These are phyloP conservation scores for Morpho deidamia DNA, from an alignment of 2,888 invertebrate genomes.

Conservation along the genomic window DNA sequence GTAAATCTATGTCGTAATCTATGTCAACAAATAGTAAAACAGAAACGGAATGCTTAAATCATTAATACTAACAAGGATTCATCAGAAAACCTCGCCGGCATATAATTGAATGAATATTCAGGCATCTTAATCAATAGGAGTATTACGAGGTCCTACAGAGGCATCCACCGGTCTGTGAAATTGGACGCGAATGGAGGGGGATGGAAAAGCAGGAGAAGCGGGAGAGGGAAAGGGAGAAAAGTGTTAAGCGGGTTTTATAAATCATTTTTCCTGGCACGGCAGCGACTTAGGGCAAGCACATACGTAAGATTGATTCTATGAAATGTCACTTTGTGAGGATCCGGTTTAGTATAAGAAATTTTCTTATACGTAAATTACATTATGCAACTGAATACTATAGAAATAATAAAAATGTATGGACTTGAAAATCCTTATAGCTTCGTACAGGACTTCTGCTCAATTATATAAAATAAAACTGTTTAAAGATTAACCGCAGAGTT, in stretches of 20 bases:
- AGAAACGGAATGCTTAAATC: conserved; percentile 15
- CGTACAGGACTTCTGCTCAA: too few species aligned
- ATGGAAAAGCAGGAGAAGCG: conserved; percentile 29
- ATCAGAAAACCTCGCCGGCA: conserved; percentile 56
- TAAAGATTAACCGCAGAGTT: too few species aligned
- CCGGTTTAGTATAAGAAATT: too few species aligned
- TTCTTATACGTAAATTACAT: too few species aligned
- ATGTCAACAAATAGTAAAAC: neutral
- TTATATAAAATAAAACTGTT: too few species aligned
- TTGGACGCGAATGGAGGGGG: conserved; percentile 63
- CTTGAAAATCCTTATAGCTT: too few species aligned
- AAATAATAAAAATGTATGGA: too few species aligned
- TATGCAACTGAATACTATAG: too few species aligned
- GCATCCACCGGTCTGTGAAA: conserved; percentile 72
- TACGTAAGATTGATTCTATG: conserved; percentile 24
- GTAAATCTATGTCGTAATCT: too few species aligned
- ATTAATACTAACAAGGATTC: conserved; percentile 38
- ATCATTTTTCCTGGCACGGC: conserved; percentile 71
- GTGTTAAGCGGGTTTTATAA: conserved; percentile 61
- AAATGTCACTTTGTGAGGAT: too few species aligned
- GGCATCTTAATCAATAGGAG: conserved; percentile 74
- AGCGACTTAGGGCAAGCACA: conserved; percentile 50
- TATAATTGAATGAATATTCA: conserved; percentile 77
- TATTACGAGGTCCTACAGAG: conserved; percentile 64
- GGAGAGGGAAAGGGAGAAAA: conserved; percentile 38